A percentile compares a stretch with the other conserved stretches of the same genome.
Conservation (phyloP, 2,888 invertebrate species). For the Cosmopolites sordidus region DNA sequence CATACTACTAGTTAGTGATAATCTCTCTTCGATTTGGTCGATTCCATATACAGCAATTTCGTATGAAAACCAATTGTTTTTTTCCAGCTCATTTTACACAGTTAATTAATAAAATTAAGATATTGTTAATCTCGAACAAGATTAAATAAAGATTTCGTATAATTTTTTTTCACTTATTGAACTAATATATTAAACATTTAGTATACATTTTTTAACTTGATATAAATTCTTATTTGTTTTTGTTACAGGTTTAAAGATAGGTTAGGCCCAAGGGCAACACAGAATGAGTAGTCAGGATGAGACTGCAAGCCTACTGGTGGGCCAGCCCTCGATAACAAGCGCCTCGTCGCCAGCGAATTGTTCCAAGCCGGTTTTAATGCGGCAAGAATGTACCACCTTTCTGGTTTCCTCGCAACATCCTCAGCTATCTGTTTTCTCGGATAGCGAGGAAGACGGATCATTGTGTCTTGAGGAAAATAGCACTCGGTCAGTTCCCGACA, state of each 20-base stretch:
- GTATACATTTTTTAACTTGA: too few species aligned
- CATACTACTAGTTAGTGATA: too few species aligned
- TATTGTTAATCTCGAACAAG: too few species aligned
- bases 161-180: too few species aligned
- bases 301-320: slow-evolving; percentile 73
- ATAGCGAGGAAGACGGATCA: slow-evolving; percentile 73
- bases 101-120: too few species aligned
- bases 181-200: too few species aligned
- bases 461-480: slow-evolving; percentile 63
- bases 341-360: slow-evolving; percentile 51
- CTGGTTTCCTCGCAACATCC: slow-evolving; percentile 63
- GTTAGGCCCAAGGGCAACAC: slow-evolving; percentile 27
- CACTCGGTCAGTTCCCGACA: slow-evolving; percentile 75
- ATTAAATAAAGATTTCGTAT: too few species aligned
- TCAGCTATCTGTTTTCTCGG: slow-evolving; percentile 68
- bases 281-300: slow-evolving; percentile 69
- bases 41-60: too few species aligned
- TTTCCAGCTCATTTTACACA: too few species aligned
- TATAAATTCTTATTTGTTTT: too few species aligned
- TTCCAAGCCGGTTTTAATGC: slow-evolving; percentile 75
- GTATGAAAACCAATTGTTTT: too few species aligned
- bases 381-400: slow-evolving; percentile 81
- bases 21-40: too few species aligned
- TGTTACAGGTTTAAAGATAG: slow-evolving; percentile 25
- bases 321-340: slow-evolving; percentile 56